Base-by-base conservation (phyloP, 2,113 vertebrate genomes). In the Dipodomys ordii region DNA sequence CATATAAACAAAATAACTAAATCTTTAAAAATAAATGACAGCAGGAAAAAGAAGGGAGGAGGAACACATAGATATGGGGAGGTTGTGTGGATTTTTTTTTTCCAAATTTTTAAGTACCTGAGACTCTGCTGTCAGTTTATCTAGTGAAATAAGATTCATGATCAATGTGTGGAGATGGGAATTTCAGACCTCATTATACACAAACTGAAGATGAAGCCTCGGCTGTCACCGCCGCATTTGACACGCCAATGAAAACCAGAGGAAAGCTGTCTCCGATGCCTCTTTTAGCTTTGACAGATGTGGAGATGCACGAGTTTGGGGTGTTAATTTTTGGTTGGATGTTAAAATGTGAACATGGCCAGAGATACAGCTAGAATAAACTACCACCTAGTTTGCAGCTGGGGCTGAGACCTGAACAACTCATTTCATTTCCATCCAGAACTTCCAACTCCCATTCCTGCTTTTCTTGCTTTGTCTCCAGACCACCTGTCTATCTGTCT, bases 131-230 rank as follows among this genome's bases (percentile, higher is more conserved):
- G 98, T 98, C 98, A 97, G 73, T 94, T 96, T 95, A 94, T 94
- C 69, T 44, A 95, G 95, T 94, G 97, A 97, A 98, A 97, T 96
- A 97, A 93, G 97, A 96, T 88, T 97, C 92, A 79, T 97, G 97
- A 97, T 97, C 97, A 97, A 81, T 76, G 94, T 65, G 76, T 4
- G 4, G 84, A 96, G 96, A 96, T 44, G 19, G 95, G 94, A 97
- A 96, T 97, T 97, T 97, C 97, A 98, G 95, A 96, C 97, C 96
- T 98, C 97, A 97, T 98, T 97, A 98, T 95, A 95, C 73, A 65
- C 12, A 97, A 94, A 97, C 87, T 90, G 95, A 94, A 97, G 92
- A 96, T 95, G 95, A 83, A 91, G 86, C 92, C 97, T 98, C 92
- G 95, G 96, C 96, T 98, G 98, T 98, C 98, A 98, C 91, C 10